Base-by-base conservation (phyloP, 2,113 vertebrate genomes). In the Chrysemys picta region DNA sequence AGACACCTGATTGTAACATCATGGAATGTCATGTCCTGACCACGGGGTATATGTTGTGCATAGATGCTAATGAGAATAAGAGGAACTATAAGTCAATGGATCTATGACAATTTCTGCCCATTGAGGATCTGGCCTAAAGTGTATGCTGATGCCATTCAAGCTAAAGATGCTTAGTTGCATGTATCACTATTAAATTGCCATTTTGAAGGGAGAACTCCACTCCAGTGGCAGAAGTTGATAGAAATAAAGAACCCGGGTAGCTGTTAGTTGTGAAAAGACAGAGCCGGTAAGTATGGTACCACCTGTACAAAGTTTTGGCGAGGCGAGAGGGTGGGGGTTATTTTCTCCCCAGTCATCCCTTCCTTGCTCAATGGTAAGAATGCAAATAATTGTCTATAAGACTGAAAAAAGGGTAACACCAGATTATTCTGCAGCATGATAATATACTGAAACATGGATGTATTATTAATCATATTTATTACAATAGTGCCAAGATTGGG, bases 311-410 rank as follows among this genome's bases (percentile, higher is more conserved):
- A 76, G 42, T 45, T 13, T 29, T 47, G 22, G 57, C 12, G 2
- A 29, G 25, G 54, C 5, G 0, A 25, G 2, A 6, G 11, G 11
- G 65, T 2, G 65, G 38, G 35, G 21, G 22, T 13, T 65, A 5
- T 47, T 86, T 95, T 92, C 56, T 91, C 31, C 31, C 56, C 57
- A 80, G 50, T 82, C 78, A 88, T 84, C 0, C 0, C 27, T 69
- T 85, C 82, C n/a, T 85, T 87, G 27, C 45, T 94, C 86, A 75
- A 49, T 69, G 38, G 38, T 65, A 85, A 85, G 79, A 96, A 75
- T 12, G 59, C 35, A 82, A 12, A 31, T 0, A 59, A 19, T 2
- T 52, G 5, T 45, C 2, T n/a, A 17, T 79, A 7, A 2, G 83
- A 4, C 80, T 10, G 80, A 0, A 29, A 47, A 53, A 24, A 16